Percentiles rank a stretch among this genome's conserved stretches.
phyloP scores from a whole-genome alignment of 2,113 vertebrate genomes.

The Puntigrus tetrazona region DNA sequence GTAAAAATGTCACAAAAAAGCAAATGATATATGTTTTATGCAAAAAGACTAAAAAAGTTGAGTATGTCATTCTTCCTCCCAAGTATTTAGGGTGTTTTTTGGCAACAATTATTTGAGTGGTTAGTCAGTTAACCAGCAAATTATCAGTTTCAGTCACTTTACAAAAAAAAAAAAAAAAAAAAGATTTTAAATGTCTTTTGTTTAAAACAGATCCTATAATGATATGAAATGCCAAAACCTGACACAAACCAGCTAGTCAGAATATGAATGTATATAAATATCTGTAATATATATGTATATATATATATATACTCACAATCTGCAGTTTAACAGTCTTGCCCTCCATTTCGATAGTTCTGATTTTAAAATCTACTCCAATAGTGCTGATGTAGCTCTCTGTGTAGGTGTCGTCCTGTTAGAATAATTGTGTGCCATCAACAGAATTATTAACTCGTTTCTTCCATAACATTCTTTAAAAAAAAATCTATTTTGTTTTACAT shows the following conservation, averaged over 20 bases:
- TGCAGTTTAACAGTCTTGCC: constrained; percentile 97
- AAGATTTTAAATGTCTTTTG: background rate
- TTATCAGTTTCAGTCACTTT: background rate
- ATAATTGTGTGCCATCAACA: background rate
- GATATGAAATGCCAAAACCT: background rate
- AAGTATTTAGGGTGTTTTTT: background rate
- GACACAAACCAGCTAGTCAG: background rate
- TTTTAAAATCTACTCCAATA: constrained; percentile 98
- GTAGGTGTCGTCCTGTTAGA: constrained; percentile 91
- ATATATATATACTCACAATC: constrained; percentile 90
- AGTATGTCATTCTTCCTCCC: background rate
- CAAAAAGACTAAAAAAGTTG: background rate
- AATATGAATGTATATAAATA: background rate
- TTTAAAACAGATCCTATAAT: background rate
- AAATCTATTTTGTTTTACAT: background rate
- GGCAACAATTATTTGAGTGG: background rate
- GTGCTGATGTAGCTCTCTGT: constrained; percentile 99
- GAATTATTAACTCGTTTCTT: background rate
- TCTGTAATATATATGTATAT: no score
- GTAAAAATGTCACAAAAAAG: background rate
- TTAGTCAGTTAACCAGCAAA: background rate
- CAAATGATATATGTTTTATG: background rate
- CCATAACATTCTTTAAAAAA: background rate
- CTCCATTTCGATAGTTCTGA: constrained; percentile 97
- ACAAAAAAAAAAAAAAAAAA: no score